phyloP scores from a whole-genome alignment of 2,888 invertebrate species.

The Drosophila anceps region DNA sequence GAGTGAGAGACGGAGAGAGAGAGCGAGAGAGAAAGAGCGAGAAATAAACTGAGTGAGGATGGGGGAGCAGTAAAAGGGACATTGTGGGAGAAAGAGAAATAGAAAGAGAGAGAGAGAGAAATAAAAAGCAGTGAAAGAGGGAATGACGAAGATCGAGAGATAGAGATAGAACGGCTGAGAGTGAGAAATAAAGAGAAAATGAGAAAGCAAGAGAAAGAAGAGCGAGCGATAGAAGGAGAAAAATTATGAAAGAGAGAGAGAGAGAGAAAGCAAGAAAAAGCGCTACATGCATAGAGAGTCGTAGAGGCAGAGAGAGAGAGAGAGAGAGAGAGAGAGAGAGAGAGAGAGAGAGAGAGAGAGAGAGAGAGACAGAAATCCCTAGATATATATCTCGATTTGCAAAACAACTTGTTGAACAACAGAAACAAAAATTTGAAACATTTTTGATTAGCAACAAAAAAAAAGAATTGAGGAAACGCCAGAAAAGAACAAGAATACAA shows the following conservation, averaged over 20 bases:
- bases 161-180: too few relatives aligned
- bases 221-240: not conserved
- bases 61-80: not conserved
- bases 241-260: too few relatives aligned
- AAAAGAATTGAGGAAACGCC: not conserved
- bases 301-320: too few relatives aligned
- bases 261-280: too few relatives aligned
- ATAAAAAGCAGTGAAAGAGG: not conserved
- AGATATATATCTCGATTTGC: conserved; percentile 25
- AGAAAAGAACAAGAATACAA: not conserved
- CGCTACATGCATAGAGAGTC: too few relatives aligned
- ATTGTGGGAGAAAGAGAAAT: not conserved
- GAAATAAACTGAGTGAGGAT: not conserved
- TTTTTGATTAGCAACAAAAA: conserved; percentile 1
- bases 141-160: not conserved
- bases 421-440: conserved; percentile 9
- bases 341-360: not conserved
- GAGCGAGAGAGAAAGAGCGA: not conserved
- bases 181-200: not conserved
- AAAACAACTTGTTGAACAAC: conserved; percentile 47
- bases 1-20: not conserved
- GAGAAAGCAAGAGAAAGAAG: too few relatives aligned
- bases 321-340: not conserved
- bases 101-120: not conserved
- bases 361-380: not conserved